These are phyloP conservation scores for Mustelus asterias DNA, from an alignment of 2,113 vertebrate genomes.

Conservation along the genomic window DNA sequence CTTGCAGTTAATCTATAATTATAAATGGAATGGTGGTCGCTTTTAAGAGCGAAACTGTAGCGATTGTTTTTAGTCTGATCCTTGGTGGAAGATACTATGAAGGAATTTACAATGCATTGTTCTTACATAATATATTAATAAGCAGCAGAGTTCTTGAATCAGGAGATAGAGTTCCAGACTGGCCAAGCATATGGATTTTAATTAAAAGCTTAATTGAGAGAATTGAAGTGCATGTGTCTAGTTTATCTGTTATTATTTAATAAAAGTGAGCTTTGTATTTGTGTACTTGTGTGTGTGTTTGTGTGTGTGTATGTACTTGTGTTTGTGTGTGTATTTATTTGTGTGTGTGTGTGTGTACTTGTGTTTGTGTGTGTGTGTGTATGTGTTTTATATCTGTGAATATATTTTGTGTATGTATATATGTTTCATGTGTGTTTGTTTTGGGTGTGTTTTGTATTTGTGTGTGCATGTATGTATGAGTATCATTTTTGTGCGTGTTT, in stretches of 20 bases:
- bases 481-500: too few relatives aligned
- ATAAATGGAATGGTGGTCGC: neutral
- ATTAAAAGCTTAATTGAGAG: conserved; percentile 11
- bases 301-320: neutral
- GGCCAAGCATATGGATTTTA: neutral
- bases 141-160: neutral
- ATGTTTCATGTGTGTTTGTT: neutral
- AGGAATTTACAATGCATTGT: neutral
- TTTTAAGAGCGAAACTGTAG: neutral
- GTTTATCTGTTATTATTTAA: neutral
- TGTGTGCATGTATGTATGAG: too few relatives aligned
- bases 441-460: neutral
- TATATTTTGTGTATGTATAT: neutral
- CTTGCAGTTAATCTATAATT: neutral
- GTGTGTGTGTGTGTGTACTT: neutral
- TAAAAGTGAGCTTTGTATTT: neutral
- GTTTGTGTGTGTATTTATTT: neutral
- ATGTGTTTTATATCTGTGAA: too few relatives aligned
- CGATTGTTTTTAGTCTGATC: neutral
- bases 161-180: neutral
- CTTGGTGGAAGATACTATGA: neutral
- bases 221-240: neutral
- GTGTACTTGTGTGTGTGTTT: neutral
- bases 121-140: neutral
- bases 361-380: neutral